phyloP scores from a whole-genome alignment of 1,140 invertebrate genomes.

The Condylostylus longicornis region DNA sequence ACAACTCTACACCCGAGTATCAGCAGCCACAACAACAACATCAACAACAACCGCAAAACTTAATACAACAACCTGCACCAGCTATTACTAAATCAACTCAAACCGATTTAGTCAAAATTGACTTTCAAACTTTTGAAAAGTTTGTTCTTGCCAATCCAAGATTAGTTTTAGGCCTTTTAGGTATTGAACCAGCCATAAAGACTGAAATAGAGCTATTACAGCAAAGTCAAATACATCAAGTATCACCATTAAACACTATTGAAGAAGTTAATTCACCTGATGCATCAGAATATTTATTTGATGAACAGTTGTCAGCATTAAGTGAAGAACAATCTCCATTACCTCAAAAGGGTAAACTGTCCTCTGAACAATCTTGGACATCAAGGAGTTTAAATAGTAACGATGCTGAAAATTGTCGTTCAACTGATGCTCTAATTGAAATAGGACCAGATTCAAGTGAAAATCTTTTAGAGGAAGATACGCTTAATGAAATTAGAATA shows the following conservation, averaged over 20 bases:
- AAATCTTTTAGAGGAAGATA: neutral
- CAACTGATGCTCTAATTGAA: constrained; percentile 22
- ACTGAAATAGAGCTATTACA: constrained; percentile 27
- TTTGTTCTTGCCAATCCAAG: constrained; percentile 29
- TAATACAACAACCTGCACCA: no score
- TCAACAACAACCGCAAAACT: constrained; percentile 3
- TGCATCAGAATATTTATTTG: constrained; percentile 7
- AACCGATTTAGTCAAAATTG: constrained; percentile 28
- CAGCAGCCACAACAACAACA: constrained; percentile 7
- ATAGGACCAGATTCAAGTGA: no score
- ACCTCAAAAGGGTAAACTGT: no score
- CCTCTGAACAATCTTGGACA: no score
- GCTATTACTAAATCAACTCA: constrained; percentile 9
- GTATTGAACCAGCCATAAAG: constrained; percentile 23
- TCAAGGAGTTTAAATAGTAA: constrained; percentile 6
- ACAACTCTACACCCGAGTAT: neutral
- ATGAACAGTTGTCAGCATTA: no score
- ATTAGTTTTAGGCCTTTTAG: constrained; percentile 25
- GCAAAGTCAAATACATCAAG: constrained; percentile 24
- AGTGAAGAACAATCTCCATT: no score
- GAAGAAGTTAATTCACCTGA: constrained; percentile 22
- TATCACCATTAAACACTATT: constrained; percentile 26
- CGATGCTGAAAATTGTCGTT: constrained; percentile 28
- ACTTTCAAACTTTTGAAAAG: constrained; percentile 24
- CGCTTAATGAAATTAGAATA: no score